Conservation (phyloP, 2,797 vertebrate genomes). For the Pipistrellus kuhlii region DNA sequence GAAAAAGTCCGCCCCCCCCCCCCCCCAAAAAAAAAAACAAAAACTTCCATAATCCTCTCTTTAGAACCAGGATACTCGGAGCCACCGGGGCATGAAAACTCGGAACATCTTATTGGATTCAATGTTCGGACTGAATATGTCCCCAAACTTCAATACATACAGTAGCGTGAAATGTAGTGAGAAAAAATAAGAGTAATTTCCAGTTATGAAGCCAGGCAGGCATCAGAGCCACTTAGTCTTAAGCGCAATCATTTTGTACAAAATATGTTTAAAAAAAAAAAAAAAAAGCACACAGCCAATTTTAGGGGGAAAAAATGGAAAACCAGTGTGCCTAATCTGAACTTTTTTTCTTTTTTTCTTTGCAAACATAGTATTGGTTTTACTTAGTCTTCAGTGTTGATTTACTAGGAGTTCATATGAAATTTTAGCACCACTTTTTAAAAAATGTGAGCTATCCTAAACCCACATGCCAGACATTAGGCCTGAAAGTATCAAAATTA, state of each 20-base stretch:
- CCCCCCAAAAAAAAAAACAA: too few species aligned
- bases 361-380: constrained; percentile 59
- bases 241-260: neutral
- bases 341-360: constrained; percentile 65
- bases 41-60: neutral
- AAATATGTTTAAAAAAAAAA: neutral
- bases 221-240: neutral
- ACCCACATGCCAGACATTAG: neutral
- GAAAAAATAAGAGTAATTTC: neutral
- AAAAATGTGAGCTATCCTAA: neutral
- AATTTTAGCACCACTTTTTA: neutral
- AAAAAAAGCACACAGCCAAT: neutral
- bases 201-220: neutral
- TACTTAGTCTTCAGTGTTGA: neutral
- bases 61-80: neutral
- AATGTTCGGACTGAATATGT: neutral
- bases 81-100: neutral
- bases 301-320: constrained; percentile 63
- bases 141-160: neutral
- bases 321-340: constrained; percentile 73
- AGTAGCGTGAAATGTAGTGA: neutral
- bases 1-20: neutral
- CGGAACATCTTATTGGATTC: neutral
- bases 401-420: neutral
- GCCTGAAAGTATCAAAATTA: neutral